phyloP scores from a whole-genome alignment of 2,797 vertebrate genomes.

The Eupleurogrammus muticus region DNA sequence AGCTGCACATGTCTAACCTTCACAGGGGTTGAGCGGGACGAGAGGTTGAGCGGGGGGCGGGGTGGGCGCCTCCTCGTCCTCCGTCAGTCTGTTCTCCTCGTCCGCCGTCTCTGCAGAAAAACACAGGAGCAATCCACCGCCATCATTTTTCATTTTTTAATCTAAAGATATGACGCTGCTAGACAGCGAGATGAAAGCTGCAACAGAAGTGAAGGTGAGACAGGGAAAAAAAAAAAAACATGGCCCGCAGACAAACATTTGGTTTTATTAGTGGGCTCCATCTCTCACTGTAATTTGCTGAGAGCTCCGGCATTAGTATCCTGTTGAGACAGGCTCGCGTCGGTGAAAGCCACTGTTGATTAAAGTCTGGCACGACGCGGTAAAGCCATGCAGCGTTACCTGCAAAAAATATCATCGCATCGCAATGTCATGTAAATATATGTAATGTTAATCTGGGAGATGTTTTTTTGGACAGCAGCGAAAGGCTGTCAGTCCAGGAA shows the following conservation, averaged over 20 bases:
- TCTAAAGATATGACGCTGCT: slow-evolving; percentile 35
- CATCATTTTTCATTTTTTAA: too few relatives aligned
- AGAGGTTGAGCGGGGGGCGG: slow-evolving; percentile 42
- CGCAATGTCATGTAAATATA: background rate
- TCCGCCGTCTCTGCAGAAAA: slow-evolving; percentile 69
- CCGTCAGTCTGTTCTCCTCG: slow-evolving; percentile 78
- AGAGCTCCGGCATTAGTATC: slow-evolving; percentile 68
- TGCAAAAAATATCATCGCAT: slow-evolving; percentile 31
- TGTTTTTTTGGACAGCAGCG: slow-evolving; percentile 36
- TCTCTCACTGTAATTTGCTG: slow-evolving; percentile 79
- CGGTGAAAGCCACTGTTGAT: slow-evolving; percentile 61
- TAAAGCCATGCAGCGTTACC: slow-evolving; percentile 34
- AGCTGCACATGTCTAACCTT: slow-evolving; percentile 72
- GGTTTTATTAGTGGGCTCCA: slow-evolving; percentile 74
- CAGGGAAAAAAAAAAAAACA: slow-evolving; percentile 67
- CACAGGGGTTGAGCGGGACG: slow-evolving; percentile 71
- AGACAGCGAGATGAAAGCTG: slow-evolving; percentile 59
- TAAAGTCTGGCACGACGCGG: slow-evolving; percentile 48
- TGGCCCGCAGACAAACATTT: slow-evolving; percentile 77
- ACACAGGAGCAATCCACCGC: slow-evolving; percentile 46
- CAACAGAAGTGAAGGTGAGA: slow-evolving; percentile 58
- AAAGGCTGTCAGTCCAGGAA: slow-evolving; percentile 70
- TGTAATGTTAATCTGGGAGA: slow-evolving; percentile 15
- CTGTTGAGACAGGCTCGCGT: slow-evolving; percentile 75
- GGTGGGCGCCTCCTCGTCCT: slow-evolving; percentile 60